These are phyloP conservation scores for Pseudomugil tenellus DNA, from an alignment of 2,797 vertebrate species.

Conservation along the genomic window DNA sequence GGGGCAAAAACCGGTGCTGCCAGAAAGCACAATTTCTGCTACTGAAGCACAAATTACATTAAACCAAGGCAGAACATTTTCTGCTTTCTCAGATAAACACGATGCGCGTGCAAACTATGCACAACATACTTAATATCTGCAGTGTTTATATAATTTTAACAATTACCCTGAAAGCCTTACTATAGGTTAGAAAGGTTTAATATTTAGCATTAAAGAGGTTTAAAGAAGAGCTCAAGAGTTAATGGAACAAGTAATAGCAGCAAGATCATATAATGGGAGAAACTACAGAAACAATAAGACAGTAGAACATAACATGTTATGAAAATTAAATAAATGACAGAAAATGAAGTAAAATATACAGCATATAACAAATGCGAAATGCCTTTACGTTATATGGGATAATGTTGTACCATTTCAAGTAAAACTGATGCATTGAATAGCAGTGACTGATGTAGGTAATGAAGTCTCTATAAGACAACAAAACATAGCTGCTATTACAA, in stretches of 20 bases:
- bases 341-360: neutral
- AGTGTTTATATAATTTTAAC: neutral
- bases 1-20: conserved; percentile 9
- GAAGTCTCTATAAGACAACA: too few relatives aligned
- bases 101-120: neutral
- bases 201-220: too few relatives aligned
- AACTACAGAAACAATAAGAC: neutral
- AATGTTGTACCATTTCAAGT: neutral
- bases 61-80: conserved; percentile 9
- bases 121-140: neutral
- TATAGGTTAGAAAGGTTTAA: neutral
- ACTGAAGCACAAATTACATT: conserved; percentile 34
- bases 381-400: neutral
- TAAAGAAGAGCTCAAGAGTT: too few relatives aligned
- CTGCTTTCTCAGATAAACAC: conserved; percentile 7
- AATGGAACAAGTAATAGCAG: neutral
- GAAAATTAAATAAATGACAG: neutral
- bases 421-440: neutral
- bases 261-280: neutral
- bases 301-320: neutral
- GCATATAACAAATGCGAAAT: neutral
- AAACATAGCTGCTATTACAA: too few relatives aligned
- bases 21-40: conserved; percentile 29
- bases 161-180: neutral
- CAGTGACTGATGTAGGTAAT: too few relatives aligned